Evolutionary conservation across 2,113 vertebrate genomes (phyloP).

Genomic region (Tenrec ecaudatus): DNA sequence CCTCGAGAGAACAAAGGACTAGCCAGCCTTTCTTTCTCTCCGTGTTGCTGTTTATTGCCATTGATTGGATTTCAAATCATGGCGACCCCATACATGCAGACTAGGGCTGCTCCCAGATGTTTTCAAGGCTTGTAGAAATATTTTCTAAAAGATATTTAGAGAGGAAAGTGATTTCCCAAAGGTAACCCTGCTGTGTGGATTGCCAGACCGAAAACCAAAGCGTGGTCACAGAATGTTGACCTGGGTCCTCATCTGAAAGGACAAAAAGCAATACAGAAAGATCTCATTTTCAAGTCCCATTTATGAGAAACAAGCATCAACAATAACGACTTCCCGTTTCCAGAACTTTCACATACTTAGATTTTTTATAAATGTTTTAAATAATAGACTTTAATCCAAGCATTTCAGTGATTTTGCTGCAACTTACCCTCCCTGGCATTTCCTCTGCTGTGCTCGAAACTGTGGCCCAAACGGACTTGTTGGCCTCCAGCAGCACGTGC

Average conservation of each 20-base stretch:
- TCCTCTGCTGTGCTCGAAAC: neutral
- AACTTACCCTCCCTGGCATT: neutral
- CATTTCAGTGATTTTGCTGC: neutral
- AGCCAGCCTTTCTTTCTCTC: neutral
- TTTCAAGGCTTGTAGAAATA: neutral
- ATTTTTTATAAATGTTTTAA: neutral
- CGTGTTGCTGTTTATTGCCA: neutral
- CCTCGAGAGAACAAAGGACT: neutral
- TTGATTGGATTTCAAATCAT: neutral
- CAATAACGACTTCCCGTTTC: neutral
- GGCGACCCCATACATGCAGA: neutral
- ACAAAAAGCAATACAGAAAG: neutral
- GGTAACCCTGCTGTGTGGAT: neutral
- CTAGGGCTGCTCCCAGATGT: neutral
- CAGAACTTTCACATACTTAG: neutral
- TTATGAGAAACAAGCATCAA: neutral
- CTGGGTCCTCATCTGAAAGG: neutral
- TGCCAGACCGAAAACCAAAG: neutral
- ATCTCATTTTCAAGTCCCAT: slow-evolving; percentile 29
- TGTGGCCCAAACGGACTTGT: neutral
- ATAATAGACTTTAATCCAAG: neutral
- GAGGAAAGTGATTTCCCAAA: neutral
- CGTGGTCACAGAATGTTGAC: neutral
- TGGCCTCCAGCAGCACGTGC: too few species aligned
- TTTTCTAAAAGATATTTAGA: neutral